phyloP scores from a whole-genome alignment of 2,888 invertebrate species.

The Bedellia somnulentella region DNA sequence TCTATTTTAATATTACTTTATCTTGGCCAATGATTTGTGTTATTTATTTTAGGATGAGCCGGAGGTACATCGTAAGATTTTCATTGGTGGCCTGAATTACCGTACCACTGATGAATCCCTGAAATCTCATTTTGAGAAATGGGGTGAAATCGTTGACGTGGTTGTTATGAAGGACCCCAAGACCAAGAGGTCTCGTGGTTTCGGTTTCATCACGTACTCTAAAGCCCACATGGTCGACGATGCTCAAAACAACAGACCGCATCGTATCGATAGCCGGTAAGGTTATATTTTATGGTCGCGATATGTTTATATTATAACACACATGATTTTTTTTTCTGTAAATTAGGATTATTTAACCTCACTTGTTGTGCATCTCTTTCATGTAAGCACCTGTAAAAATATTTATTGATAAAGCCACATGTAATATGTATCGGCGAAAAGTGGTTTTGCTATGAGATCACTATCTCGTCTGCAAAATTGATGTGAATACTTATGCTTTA shows the following conservation, averaged over 20 bases:
- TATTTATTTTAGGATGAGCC: conserved; percentile 64
- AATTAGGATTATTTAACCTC: too few relatives aligned
- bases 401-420: too few relatives aligned
- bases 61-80: conserved; percentile 88
- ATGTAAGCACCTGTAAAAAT: too few relatives aligned
- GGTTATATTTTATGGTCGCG: conserved; percentile 14
- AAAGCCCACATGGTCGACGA: conserved; percentile 95
- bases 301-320: too few relatives aligned
- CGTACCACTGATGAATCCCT: conserved; percentile 92
- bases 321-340: too few relatives aligned
- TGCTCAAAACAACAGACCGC: conserved; percentile 88
- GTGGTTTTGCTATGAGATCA: too few relatives aligned
- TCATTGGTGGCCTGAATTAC: conserved; percentile 94
- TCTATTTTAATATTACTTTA: conserved; percentile 14
- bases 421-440: too few relatives aligned
- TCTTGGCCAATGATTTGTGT: too few relatives aligned
- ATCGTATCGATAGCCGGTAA: conserved; percentile 85
- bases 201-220: conserved; percentile 97
- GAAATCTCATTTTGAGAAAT: conserved; percentile 94
- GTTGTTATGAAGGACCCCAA: conserved; percentile 97
- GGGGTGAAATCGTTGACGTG: conserved; percentile 95
- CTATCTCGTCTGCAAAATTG: too few relatives aligned
- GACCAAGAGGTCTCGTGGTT: conserved; percentile 93
- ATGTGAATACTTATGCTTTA: too few relatives aligned
- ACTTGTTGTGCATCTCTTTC: too few relatives aligned